Percentiles rank a stretch among this genome's conserved stretches.
phyloP scores from a whole-genome alignment of 2,888 invertebrate genomes.

The Metacarcinus magister region DNA sequence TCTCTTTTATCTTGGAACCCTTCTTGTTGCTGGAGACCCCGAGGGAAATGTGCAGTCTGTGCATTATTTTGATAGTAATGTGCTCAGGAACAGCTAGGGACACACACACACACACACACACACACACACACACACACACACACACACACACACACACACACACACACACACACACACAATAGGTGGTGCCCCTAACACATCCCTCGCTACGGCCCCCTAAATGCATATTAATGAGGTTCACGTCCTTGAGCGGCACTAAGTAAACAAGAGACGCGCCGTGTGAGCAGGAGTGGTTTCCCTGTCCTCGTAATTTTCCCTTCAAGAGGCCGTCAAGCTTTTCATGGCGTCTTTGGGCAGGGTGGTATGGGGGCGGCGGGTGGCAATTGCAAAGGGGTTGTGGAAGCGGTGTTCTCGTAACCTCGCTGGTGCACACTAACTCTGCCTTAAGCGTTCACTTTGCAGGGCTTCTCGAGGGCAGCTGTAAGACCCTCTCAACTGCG shows the following conservation, averaged over 20 bases:
- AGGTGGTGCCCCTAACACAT: constrained; percentile 10
- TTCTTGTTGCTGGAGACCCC: background rate
- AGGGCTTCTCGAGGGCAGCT: constrained; percentile 69
- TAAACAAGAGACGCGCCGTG: constrained; percentile 67
- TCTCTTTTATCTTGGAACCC: background rate
- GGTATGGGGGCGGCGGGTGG: background rate
- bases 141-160: constrained; percentile 43
- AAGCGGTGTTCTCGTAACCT: background rate
- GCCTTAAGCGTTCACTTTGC: constrained; percentile 66
- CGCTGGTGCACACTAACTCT: background rate
- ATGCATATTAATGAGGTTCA: constrained; percentile 74
- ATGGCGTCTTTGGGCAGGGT: constrained; percentile 49
- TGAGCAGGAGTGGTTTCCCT: constrained; percentile 70
- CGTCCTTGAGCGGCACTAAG: constrained; percentile 63
- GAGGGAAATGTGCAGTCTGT: background rate
- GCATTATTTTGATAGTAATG: background rate
- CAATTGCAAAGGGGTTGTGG: background rate
- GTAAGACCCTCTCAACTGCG: constrained; percentile 74
- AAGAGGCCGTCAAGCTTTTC: constrained; percentile 72
- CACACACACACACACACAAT: constrained; percentile 49
- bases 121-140: background rate
- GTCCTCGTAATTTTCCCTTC: constrained; percentile 66
- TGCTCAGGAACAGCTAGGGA: background rate
- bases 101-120: background rate
- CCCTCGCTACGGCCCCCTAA: constrained; percentile 23